A percentile compares a stretch with the other conserved stretches of the same genome.
These are phyloP conservation scores for Keiferia lycopersicella DNA, from an alignment of 2,888 invertebrate species.

Conservation along the genomic window DNA sequence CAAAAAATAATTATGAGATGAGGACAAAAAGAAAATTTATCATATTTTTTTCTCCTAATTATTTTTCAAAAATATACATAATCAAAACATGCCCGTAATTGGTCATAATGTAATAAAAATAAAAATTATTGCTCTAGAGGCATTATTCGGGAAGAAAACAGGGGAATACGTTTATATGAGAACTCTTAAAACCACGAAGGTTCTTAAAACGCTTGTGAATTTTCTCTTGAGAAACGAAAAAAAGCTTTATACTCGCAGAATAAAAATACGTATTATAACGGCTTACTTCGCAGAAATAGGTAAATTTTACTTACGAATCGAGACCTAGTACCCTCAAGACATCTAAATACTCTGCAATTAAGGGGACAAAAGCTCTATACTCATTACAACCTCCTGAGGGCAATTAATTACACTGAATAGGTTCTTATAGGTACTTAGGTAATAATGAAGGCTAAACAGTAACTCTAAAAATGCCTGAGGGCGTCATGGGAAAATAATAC, in stretches of 20 bases:
- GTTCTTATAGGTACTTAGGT: background rate
- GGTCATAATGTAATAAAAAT: too few species aligned
- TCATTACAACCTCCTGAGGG: background rate
- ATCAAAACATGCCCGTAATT: too few species aligned
- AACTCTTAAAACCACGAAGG: too few species aligned
- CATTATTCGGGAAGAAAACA: too few species aligned
- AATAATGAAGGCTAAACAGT: slow-evolving; percentile 5
- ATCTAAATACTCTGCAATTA: background rate
- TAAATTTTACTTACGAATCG: background rate
- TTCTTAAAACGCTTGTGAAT: too few species aligned
- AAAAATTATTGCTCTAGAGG: too few species aligned
- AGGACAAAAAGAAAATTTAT: too few species aligned
- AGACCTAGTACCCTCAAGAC: slow-evolving; percentile 8
- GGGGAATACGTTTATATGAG: too few species aligned
- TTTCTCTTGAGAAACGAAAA: background rate
- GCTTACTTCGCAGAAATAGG: background rate
- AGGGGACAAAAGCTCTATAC: slow-evolving; percentile 2
- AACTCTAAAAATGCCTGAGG: slow-evolving; percentile 25
- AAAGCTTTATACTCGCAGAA: background rate
- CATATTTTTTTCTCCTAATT: too few species aligned
- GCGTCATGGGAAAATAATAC: slow-evolving; percentile 28
- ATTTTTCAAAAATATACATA: too few species aligned
- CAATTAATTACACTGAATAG: slow-evolving; percentile 4
- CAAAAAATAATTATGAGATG: too few species aligned
- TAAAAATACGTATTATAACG: background rate